Percentiles rank a stretch among this genome's conserved stretches.
Evolutionary conservation across 1,140 invertebrate genomes (phyloP).

Genomic region (Heliconius nattereri): DNA sequence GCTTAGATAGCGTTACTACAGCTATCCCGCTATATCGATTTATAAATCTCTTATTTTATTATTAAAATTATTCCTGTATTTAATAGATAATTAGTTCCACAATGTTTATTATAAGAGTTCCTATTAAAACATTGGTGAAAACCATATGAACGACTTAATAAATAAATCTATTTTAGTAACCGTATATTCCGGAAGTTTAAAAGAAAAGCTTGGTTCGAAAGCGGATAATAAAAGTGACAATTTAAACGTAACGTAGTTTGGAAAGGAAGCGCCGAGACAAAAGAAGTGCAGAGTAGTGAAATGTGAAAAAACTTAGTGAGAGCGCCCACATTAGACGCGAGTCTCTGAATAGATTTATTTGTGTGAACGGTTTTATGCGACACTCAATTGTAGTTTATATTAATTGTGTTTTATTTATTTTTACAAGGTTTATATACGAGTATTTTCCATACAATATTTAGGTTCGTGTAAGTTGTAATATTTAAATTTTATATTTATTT

Average conservation of each 20-base stretch:
- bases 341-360: constrained; percentile 15
- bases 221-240: constrained; percentile 68
- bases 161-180: constrained; percentile 25
- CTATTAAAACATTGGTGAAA: neutral
- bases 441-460: neutral
- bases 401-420: constrained; percentile 4
- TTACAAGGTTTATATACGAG: neutral
- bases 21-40: too few species aligned
- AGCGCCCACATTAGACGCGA: constrained; percentile 27
- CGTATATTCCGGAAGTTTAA: constrained; percentile 30
- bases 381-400: neutral
- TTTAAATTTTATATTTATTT: too few species aligned
- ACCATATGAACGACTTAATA: neutral
- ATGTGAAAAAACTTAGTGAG: constrained; percentile 36
- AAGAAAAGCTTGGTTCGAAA: constrained; percentile 43
- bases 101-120: neutral
- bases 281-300: constrained; percentile 54
- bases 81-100: neutral
- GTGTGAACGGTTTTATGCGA: neutral
- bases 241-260: constrained; percentile 61
- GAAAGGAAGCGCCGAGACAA: constrained; percentile 63
- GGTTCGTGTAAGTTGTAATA: too few species aligned
- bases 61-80: neutral
- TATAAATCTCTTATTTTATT: too few species aligned
- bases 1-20: too few species aligned